These are phyloP conservation scores for Centropyge bicolor DNA, from an alignment of 2,797 vertebrate genomes.

Conservation along the genomic window DNA sequence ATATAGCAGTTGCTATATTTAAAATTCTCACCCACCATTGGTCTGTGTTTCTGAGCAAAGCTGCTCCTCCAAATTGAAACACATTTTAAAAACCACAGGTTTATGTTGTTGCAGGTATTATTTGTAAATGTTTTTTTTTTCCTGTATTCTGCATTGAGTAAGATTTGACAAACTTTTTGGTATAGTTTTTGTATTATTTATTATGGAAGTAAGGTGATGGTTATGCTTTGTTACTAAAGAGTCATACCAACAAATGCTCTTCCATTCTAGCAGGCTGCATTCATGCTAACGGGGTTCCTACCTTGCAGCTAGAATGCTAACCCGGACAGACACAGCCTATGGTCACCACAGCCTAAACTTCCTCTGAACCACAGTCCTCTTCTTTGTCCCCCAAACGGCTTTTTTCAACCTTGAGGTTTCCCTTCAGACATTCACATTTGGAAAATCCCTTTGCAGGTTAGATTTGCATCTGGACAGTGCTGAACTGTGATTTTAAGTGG, in stretches of 20 bases:
- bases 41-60: conserved; percentile 85
- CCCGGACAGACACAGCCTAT: conserved; percentile 16
- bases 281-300: conserved; percentile 46
- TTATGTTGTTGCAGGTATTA: conserved; percentile 90
- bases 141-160: conserved; percentile 88
- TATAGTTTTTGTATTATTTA: conserved; percentile 88
- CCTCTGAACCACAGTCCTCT: conserved; percentile 12
- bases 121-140: conserved; percentile 88
- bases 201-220: conserved; percentile 87
- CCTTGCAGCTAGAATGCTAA: conserved; percentile 33
- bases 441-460: neutral
- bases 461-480: neutral
- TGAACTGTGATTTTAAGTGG: neutral
- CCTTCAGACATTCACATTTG: neutral
- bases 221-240: conserved; percentile 87
- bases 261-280: conserved; percentile 68
- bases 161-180: conserved; percentile 88
- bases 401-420: neutral
- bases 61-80: conserved; percentile 80
- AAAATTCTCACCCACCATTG: conserved; percentile 83
- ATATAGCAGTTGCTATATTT: conserved; percentile 77
- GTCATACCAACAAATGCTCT: conserved; percentile 86
- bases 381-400: conserved; percentile 11
- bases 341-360: conserved; percentile 12
- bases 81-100: conserved; percentile 77